Percentiles rank a stretch among this genome's conserved stretches.
Evolutionary conservation across 53 echinoderm and acorn worm genomes (phyloP).

Genomic region (Arbacia lixula): DNA sequence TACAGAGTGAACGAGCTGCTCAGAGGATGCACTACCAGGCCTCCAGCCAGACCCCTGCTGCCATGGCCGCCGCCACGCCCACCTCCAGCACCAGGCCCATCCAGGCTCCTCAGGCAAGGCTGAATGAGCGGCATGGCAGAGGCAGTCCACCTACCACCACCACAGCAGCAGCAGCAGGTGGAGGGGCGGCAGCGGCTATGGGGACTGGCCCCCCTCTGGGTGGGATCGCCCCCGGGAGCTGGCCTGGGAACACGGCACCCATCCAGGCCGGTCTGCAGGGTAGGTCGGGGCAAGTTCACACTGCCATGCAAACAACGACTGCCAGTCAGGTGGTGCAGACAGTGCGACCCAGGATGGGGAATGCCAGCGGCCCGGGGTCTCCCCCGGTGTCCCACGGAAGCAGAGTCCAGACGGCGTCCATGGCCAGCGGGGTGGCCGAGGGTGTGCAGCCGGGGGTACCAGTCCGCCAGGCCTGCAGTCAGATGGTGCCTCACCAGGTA

Average conservation of each 20-base stretch:
- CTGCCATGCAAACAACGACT: conserved; percentile 31
- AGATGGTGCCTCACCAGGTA: conserved; percentile 52
- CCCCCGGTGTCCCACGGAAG: conserved; percentile 11
- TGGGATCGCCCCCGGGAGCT: conserved; percentile 38
- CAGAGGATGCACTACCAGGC: conserved; percentile 66
- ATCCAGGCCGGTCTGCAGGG: neutral
- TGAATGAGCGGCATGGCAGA: conserved; percentile 52
- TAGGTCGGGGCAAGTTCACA: conserved; percentile 36
- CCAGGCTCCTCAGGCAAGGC: conserved; percentile 46
- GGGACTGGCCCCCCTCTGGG: too few relatives aligned
- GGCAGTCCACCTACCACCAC: conserved; percentile 69
- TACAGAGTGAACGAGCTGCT: conserved; percentile 80
- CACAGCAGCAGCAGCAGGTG: conserved; percentile 20
- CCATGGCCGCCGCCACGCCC: neutral
- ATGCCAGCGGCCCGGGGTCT: conserved; percentile 1
- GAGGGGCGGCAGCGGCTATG: neutral
- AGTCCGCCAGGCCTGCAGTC: conserved; percentile 47
- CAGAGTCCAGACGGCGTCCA: conserved; percentile 8
- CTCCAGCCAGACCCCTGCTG: neutral
- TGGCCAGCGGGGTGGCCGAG: neutral
- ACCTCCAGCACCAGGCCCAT: conserved; percentile 47
- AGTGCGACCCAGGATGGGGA: conserved; percentile 30
- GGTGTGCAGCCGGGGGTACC: conserved; percentile 49
- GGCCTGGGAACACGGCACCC: conserved; percentile 40
- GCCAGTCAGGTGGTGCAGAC: conserved; percentile 34